Evolutionary conservation across 1,140 invertebrate genomes (phyloP), one percentile per base, ranked within the genome.

Genomic region (Aphelenchoides fujianensis): DNA sequence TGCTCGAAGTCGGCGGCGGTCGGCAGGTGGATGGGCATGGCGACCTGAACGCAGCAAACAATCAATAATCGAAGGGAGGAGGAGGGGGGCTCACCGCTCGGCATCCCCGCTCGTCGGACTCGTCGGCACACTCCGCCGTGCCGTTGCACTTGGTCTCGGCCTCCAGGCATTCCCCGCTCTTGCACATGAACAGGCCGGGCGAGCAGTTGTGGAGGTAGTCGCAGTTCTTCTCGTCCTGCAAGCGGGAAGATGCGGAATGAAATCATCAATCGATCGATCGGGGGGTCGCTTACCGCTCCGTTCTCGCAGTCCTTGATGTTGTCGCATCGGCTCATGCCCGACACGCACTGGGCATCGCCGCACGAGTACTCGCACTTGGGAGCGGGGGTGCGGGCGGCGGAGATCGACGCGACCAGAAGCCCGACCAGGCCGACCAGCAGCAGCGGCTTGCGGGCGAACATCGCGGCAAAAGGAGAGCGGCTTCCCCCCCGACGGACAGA

Each of bases 231-330:
- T 69, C 67, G 37, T 69, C 67, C 67, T 67, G 32, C n/a, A 67
- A 67, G 36, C 2, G 3, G 3, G 16, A 19, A 37, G 36, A 67
- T 5, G 36, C 27, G 1, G 36, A 30, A 63, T 63, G 7, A 63
- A 2, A 63, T 2, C 61, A 31, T 2, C 9, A 55, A 3, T 3
- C 5, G 53, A 55, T 3, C n/a, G 2, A n/a, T 61, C 57, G 27
- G 27, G 27, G 31, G n/a, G 2, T 12, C 28, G 55, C 37, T 67
- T 31, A 67, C 64, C 32, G 23, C 16, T 30, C 67, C 67, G 19
- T 69, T 69, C 16, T 5, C 23, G 30, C 67, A 69, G 34, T 69
- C 67, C 9, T 28, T 54, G 28, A 69, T 35, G 31, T 69, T 69
- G 41, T 69, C 67, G 41, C 67, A 69, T 16, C 27, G 9, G n/a